Evolutionary conservation across 2,888 invertebrate species (phyloP).

Genomic region (Trilocha varians): DNA sequence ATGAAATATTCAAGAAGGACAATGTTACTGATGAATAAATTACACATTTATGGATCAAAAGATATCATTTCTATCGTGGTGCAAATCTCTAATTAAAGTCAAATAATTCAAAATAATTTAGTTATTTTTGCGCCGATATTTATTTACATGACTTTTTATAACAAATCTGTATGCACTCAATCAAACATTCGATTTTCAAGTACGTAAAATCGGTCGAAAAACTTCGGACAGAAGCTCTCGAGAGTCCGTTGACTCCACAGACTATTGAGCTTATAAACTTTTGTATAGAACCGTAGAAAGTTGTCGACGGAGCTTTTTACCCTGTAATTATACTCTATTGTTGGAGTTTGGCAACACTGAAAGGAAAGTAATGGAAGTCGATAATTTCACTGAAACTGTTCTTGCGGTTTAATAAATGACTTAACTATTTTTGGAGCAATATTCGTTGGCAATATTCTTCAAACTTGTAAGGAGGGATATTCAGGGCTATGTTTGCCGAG

Average conservation of each 20-base stretch:
- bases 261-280: constrained; percentile 12
- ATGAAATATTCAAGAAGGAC: too few species aligned
- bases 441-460: too few species aligned
- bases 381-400: too few species aligned
- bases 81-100: too few species aligned
- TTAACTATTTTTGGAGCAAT: not conserved
- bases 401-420: not conserved
- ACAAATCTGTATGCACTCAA: not conserved
- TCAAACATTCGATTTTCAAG: not conserved
- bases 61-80: too few species aligned
- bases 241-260: constrained; percentile 13
- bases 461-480: too few species aligned
- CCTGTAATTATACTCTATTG: not conserved
- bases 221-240: constrained; percentile 9
- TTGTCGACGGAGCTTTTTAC: constrained; percentile 4
- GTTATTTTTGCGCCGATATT: not conserved
- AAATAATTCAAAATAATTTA: too few species aligned
- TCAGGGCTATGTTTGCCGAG: too few species aligned
- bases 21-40: too few species aligned
- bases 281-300: constrained; percentile 14
- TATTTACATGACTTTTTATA: not conserved
- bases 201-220: not conserved
- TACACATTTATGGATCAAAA: too few species aligned
- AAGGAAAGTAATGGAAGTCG: too few species aligned
- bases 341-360: too few species aligned